Evolutionary conservation across 1,140 invertebrate species (phyloP).

Genomic region (Branchinecta lindahli): DNA sequence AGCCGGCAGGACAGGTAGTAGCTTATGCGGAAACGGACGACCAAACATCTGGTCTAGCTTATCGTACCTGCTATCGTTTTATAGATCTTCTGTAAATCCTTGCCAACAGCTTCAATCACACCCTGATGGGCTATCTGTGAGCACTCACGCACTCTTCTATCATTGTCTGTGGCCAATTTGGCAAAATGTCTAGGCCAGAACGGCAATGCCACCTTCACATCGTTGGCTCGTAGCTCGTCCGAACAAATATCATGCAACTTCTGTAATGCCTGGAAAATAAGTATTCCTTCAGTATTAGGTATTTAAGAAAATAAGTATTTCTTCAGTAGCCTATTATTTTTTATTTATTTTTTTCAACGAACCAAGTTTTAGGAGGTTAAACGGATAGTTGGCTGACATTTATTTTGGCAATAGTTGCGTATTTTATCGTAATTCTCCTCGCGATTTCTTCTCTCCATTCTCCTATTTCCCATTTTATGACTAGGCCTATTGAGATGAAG

Average conservation of each 20-base stretch:
- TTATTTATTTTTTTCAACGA: neutral
- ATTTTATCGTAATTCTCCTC: no score
- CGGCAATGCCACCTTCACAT: slow-evolving; percentile 47
- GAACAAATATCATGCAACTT: slow-evolving; percentile 51
- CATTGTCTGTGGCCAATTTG: slow-evolving; percentile 51
- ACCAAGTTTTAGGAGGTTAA: neutral
- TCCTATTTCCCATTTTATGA: no score
- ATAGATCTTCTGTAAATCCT: neutral
- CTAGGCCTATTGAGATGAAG: no score
- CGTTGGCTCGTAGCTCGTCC: slow-evolving; percentile 40
- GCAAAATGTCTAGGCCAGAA: slow-evolving; percentile 63
- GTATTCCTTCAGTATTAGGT: slow-evolving; percentile 10
- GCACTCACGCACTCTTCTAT: slow-evolving; percentile 60
- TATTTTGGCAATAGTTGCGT: neutral
- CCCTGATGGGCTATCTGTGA: slow-evolving; percentile 40
- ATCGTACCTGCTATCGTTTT: neutral
- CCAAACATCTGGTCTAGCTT: no score
- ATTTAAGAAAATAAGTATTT: neutral
- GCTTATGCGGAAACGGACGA: no score
- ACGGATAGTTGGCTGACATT: neutral
- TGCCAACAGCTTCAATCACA: slow-evolving; percentile 43
- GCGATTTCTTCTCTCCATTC: no score
- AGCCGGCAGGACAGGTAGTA: no score
- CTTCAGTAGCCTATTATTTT: neutral
- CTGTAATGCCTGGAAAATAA: slow-evolving; percentile 47